Evolutionary conservation across 2,797 vertebrate species (phyloP).

Genomic region (Siniperca scherzeri): DNA sequence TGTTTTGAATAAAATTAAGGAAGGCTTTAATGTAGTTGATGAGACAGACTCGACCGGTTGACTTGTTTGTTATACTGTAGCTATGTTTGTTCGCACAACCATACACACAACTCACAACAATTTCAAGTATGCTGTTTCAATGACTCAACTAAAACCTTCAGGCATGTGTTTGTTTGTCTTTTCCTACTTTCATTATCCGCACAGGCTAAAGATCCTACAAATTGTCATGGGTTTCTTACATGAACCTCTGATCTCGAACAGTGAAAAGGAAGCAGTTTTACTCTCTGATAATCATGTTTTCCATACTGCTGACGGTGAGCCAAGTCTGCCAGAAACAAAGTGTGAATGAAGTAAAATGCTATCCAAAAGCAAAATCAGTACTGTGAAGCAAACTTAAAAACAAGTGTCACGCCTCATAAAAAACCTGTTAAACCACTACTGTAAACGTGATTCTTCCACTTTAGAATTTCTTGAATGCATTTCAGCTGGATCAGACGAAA

Average conservation of each 20-base stretch:
- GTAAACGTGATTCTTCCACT: background rate
- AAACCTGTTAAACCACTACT: slow-evolving; percentile 3
- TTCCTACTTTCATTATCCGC: background rate
- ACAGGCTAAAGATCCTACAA: background rate
- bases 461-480: background rate
- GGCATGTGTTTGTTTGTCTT: background rate
- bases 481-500: slow-evolving; percentile 26
- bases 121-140: background rate
- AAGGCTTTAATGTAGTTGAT: background rate
- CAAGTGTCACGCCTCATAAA: background rate
- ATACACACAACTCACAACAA: too few relatives aligned
- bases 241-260: background rate
- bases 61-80: background rate
- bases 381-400: background rate
- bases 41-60: background rate
- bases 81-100: too few relatives aligned
- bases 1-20: background rate
- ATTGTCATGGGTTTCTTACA: background rate
- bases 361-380: background rate
- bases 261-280: background rate
- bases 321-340: background rate
- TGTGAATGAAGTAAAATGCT: background rate
- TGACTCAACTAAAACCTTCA: background rate
- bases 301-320: background rate
- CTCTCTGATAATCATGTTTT: background rate